A percentile compares a stretch with the other conserved stretches of the same genome.
Evolutionary conservation across 2,113 vertebrate species (phyloP).

Genomic region (Tachycineta bicolor): DNA sequence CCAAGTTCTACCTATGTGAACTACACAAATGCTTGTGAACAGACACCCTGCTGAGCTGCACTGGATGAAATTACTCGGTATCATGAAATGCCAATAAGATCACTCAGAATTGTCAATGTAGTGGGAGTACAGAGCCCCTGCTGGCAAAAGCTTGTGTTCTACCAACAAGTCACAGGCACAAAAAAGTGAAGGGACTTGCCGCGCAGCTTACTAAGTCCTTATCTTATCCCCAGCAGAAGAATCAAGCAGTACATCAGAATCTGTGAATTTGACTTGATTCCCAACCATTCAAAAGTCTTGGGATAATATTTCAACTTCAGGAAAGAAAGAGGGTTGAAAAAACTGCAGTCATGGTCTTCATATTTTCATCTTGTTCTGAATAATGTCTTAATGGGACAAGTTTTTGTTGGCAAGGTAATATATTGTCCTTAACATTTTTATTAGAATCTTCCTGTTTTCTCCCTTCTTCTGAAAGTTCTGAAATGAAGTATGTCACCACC

Average conservation of each 20-base stretch:
- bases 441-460: conserved; percentile 43
- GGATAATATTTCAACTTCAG: background rate
- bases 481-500: background rate
- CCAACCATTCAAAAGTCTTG: background rate
- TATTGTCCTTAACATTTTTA: background rate
- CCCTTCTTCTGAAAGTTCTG: conserved; percentile 16
- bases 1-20: background rate
- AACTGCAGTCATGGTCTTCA: background rate
- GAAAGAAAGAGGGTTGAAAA: background rate
- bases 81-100: background rate
- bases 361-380: conserved; percentile 31
- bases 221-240: background rate
- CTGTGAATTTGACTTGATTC: background rate
- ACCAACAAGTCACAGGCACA: background rate
- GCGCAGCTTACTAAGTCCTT: background rate
- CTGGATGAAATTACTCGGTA: background rate
- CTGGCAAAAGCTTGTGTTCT: background rate
- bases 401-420: background rate
- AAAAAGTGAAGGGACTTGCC: background rate
- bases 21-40: background rate
- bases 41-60: background rate
- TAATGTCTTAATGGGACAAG: background rate
- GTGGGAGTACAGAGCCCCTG: background rate
- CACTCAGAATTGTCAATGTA: background rate
- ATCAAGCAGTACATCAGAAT: background rate